Conservation (phyloP, 1,140 invertebrate genomes). For the Eueides isabella region DNA sequence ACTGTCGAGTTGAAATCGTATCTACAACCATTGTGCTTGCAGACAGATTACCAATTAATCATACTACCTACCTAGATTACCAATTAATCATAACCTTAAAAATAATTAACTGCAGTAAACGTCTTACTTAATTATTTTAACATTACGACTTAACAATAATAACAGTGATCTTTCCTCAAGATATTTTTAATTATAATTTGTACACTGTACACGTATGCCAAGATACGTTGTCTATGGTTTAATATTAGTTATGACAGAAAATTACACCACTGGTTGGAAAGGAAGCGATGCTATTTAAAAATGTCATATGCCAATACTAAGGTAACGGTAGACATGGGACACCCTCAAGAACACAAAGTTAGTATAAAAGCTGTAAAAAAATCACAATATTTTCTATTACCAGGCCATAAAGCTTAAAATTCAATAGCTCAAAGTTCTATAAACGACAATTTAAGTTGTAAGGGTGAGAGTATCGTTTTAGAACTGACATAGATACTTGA, state of each 20-base stretch:
- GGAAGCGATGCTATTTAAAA: constrained; percentile 61
- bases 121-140: too few relatives aligned
- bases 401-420: constrained; percentile 27
- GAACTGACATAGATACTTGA: constrained; percentile 64
- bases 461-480: constrained; percentile 57
- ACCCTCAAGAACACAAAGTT: constrained; percentile 42
- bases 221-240: not conserved
- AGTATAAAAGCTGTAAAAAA: constrained; percentile 19
- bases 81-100: too few relatives aligned
- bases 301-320: constrained; percentile 56
- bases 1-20: too few relatives aligned
- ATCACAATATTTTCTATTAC: constrained; percentile 32
- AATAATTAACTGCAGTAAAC: too few relatives aligned
- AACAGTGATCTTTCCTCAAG: too few relatives aligned
- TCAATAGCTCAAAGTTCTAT: constrained; percentile 4
- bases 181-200: constrained; percentile 6
- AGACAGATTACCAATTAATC: too few relatives aligned
- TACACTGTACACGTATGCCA: not conserved
- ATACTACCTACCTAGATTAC: too few relatives aligned
- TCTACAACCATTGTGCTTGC: too few relatives aligned
- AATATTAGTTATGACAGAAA: constrained; percentile 58
- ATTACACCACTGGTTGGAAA: constrained; percentile 58
- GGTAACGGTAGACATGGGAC: constrained; percentile 63
- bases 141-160: too few relatives aligned
- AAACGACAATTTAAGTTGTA: constrained; percentile 26